Evolutionary conservation across 2,888 invertebrate genomes (phyloP).

Genomic region (Acrobasis repandana): DNA sequence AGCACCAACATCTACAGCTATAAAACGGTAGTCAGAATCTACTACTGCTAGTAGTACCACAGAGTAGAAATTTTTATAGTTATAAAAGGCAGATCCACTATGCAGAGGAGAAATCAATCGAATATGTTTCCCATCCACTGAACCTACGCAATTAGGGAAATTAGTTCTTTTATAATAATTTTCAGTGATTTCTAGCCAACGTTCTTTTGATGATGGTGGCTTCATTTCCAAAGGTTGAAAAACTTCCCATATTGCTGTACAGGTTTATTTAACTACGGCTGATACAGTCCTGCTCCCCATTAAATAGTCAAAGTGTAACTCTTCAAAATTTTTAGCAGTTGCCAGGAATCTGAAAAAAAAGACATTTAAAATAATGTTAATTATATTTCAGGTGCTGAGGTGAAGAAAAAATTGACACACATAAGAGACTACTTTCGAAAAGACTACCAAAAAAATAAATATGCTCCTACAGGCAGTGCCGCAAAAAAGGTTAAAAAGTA

Average conservation of each 20-base stretch:
- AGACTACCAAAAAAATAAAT: slow-evolving; percentile 28
- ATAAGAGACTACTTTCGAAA: slow-evolving; percentile 29
- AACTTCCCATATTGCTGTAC: slow-evolving; percentile 31
- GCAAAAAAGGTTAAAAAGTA: slow-evolving; percentile 31
- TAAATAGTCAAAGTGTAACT: slow-evolving; percentile 29
- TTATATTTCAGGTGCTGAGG: slow-evolving; percentile 27
- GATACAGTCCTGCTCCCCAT: slow-evolving; percentile 32
- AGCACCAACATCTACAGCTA: slow-evolving; percentile 29
- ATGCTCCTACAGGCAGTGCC: slow-evolving; percentile 26
- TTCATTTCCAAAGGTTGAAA: slow-evolving; percentile 29
- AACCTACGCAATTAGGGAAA: slow-evolving; percentile 24
- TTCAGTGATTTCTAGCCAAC: slow-evolving; percentile 22
- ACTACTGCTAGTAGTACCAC: slow-evolving; percentile 26
- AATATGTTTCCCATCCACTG: slow-evolving; percentile 26
- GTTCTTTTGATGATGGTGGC: slow-evolving; percentile 35
- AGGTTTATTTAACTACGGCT: slow-evolving; percentile 31
- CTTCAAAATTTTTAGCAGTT: slow-evolving; percentile 32
- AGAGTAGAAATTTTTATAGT: slow-evolving; percentile 2
- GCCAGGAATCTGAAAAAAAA: slow-evolving; percentile 33
- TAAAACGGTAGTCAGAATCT: slow-evolving; percentile 31
- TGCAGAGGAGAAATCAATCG: slow-evolving; percentile 28
- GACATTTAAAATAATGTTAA: slow-evolving; percentile 22
- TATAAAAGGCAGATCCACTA: slow-evolving; percentile 3
- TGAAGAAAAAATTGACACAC: slow-evolving; percentile 28
- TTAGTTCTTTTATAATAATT: slow-evolving; percentile 21